Base-by-base conservation (phyloP, 1,140 invertebrate genomes). In the Brachionus rubens region DNA sequence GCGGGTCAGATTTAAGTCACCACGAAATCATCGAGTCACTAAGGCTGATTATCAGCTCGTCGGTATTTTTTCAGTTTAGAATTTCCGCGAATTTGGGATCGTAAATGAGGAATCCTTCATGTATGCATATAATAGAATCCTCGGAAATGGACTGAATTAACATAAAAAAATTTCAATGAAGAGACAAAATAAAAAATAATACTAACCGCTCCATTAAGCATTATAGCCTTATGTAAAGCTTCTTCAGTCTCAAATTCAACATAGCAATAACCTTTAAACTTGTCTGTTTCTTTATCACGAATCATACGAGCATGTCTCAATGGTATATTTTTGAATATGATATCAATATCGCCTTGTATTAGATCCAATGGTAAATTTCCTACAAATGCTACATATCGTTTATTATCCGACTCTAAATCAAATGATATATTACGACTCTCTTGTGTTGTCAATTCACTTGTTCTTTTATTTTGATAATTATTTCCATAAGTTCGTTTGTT, bases 241-340 rank as follows among this genome's bases (percentile, higher is more conserved):
- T 54, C 68, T n/a, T 10, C 14, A 56, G 14, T 40, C 10, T 47
- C 19, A 43, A 75, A 75, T 56, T 75, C 68, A 36, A 75, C 68
- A 75, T 75, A 75, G 21, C 48, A 52, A 75, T 21, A 75, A 5
- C 68, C 68, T 40, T 56, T 52, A n/a, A 75, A 75, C 14, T 52
- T n/a, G 10, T 28, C 41, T 12, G 68, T 75, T 24, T 75, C 46
- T 26, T 28, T 75, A 40, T 75, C 68, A 21, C 68, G 68, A 46
- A 75, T 41, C 68, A 75, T 75, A 28, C 41, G 36, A 50, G 50
- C 52, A 41, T 56, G 33, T 21, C n/a, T 43, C 12, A 65, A 26
- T 41, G 36, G 59, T 41, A 65, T 43, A 65, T 65, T 65, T 65
- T 65, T 65, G 19, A 65, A 65, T 21, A 65, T 65, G 10, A 65